Percentiles rank a stretch among this genome's conserved stretches.
Evolutionary conservation across 2,113 vertebrate species (phyloP).

Genomic region (Calidris pygmaea): DNA sequence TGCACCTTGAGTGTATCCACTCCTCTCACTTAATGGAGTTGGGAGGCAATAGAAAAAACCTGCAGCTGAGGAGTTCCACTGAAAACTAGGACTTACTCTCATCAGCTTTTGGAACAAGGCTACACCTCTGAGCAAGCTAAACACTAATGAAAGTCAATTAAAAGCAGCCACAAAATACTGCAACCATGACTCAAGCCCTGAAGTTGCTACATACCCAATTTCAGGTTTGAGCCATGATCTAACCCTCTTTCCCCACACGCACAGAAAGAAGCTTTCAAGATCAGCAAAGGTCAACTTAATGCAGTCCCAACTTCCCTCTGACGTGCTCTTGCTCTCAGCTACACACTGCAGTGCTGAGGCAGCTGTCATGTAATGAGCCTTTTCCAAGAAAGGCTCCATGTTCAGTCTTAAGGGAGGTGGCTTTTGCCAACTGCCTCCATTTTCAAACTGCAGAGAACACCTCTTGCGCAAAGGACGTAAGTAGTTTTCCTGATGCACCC

Average conservation of each 20-base stretch:
- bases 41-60: not conserved
- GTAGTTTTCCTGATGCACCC: not conserved
- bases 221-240: constrained; percentile 22
- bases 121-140: not conserved
- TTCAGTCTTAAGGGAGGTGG: not conserved
- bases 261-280: not conserved
- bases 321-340: not conserved
- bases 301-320: not conserved
- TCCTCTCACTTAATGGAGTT: not conserved
- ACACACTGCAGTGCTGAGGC: not conserved
- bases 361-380: not conserved
- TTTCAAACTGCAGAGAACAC: not conserved
- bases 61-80: not conserved
- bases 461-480: accelerated
- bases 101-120: not conserved
- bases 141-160: constrained; percentile 34
- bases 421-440: constrained; percentile 1
- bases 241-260: not conserved
- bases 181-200: constrained; percentile 42
- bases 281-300: not conserved
- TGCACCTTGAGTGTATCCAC: not conserved
- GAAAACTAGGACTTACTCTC: not conserved
- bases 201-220: constrained; percentile 39
- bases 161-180: constrained; percentile 33
- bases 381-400: not conserved